A percentile compares a stretch with the other conserved stretches of the same genome.
phyloP scores from a whole-genome alignment of 2,797 vertebrate genomes.

The Lacerta agilis region DNA sequence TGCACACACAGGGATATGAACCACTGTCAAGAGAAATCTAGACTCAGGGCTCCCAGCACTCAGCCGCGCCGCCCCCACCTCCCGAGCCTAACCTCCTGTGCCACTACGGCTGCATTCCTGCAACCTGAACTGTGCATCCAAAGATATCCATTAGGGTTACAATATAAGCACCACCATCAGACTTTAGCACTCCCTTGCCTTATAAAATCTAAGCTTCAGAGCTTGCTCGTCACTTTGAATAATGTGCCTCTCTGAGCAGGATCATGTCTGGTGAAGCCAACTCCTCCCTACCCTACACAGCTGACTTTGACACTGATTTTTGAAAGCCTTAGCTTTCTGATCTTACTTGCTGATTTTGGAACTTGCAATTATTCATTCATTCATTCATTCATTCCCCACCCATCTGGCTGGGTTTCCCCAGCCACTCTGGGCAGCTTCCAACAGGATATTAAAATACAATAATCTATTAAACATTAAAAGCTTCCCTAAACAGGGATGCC shows the following conservation, averaged over 20 bases:
- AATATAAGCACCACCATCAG: background rate
- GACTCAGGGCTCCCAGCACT: background rate
- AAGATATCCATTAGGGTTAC: background rate
- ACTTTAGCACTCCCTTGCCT: background rate
- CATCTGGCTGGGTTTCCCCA: no score
- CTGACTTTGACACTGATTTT: background rate
- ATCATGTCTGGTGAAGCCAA: background rate
- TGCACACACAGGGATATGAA: background rate
- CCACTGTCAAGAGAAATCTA: background rate
- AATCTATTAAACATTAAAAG: no score
- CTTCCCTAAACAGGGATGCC: no score
- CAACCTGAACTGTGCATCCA: background rate
- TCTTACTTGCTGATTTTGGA: background rate
- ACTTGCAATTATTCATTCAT: background rate
- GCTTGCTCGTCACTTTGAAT: background rate
- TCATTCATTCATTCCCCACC: no score
- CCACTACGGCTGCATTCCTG: background rate
- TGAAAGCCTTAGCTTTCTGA: background rate
- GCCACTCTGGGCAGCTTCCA: no score
- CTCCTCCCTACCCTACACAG: background rate
- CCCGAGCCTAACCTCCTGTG: background rate
- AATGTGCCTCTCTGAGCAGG: background rate
- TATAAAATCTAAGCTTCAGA: background rate
- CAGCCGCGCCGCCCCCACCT: background rate
- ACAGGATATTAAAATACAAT: no score